phyloP scores from a whole-genome alignment of 2,888 invertebrate genomes.

The Ceratothoa steindachneri region DNA sequence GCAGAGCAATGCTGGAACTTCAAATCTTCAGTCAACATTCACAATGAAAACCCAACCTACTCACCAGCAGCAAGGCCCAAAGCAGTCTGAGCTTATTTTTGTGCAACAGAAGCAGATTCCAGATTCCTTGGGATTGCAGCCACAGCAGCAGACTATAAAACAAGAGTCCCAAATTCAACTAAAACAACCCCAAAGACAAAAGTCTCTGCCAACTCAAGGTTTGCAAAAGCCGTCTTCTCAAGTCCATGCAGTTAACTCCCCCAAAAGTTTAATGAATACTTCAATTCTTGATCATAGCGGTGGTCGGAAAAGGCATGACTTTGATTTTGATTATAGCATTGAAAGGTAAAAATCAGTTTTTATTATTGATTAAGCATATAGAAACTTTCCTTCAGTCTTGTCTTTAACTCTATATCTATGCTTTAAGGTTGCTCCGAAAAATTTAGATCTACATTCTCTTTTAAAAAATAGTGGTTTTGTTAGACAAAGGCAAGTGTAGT shows the following conservation, averaged over 20 bases:
- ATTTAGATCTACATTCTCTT: too few relatives aligned
- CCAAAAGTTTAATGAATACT: constrained; percentile 54
- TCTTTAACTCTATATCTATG: too few relatives aligned
- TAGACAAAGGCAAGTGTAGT: too few relatives aligned
- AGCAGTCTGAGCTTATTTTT: constrained; percentile 19
- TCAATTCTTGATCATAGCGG: constrained; percentile 62
- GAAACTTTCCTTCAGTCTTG: too few relatives aligned
- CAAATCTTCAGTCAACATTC: not conserved
- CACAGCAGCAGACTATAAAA: constrained; percentile 14
- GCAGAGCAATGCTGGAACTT: not conserved
- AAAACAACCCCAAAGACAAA: not conserved
- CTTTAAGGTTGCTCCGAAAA: too few relatives aligned
- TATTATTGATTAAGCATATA: too few relatives aligned
- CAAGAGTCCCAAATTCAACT: constrained; percentile 4
- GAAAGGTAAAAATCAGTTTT: constrained; percentile 25
- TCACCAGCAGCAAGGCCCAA: constrained; percentile 25
- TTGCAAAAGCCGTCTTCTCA: not conserved
- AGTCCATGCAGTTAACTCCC: constrained; percentile 21
- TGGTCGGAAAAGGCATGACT: constrained; percentile 50
- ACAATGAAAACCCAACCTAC: not conserved
- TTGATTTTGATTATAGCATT: constrained; percentile 48
- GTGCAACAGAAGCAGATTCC: constrained; percentile 24
- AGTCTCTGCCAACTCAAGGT: not conserved
- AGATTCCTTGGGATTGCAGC: constrained; percentile 12
- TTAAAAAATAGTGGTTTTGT: too few relatives aligned